phyloP scores from a whole-genome alignment of 2,888 invertebrate species.

The Shargacucullia verbasci region DNA sequence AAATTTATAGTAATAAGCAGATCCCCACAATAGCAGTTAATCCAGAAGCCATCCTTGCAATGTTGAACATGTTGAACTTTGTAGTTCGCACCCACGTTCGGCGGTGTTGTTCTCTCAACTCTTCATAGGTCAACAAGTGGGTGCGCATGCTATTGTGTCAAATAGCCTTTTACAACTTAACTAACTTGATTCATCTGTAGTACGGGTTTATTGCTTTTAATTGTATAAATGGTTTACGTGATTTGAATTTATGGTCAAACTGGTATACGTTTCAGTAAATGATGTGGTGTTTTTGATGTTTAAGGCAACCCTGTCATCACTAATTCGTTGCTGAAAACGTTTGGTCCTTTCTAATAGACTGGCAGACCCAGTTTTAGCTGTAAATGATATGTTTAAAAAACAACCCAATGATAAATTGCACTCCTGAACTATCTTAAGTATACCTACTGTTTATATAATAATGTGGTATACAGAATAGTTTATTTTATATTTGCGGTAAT shows the following conservation, averaged over 20 bases:
- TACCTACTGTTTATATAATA: too few species aligned
- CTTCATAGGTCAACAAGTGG: conserved; percentile 56
- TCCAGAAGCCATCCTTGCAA: conserved; percentile 5
- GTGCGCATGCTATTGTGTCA: conserved; percentile 21
- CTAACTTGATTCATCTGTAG: conserved; percentile 16
- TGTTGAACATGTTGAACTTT: conserved; percentile 41
- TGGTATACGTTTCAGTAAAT: neutral
- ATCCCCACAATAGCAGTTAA: conserved; percentile 1
- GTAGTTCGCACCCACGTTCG: conserved; percentile 31
- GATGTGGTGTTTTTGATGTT: too few species aligned
- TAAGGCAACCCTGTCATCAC: too few species aligned
- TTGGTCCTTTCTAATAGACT: too few species aligned
- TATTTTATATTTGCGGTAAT: conserved; percentile 18
- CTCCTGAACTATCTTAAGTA: too few species aligned
- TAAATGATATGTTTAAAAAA: too few species aligned
- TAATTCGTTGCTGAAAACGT: too few species aligned
- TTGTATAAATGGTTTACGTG: conserved; percentile 25
- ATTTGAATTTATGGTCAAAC: conserved; percentile 23
- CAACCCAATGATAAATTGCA: too few species aligned
- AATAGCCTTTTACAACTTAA: conserved; percentile 11
- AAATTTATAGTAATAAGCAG: neutral
- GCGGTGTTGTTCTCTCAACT: conserved; percentile 21
- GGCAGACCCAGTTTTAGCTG: too few species aligned
- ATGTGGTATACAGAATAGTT: too few species aligned
- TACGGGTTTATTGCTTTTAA: conserved; percentile 22